Conservation (phyloP, 1,140 invertebrate species). For the Trichonephila clavata region DNA sequence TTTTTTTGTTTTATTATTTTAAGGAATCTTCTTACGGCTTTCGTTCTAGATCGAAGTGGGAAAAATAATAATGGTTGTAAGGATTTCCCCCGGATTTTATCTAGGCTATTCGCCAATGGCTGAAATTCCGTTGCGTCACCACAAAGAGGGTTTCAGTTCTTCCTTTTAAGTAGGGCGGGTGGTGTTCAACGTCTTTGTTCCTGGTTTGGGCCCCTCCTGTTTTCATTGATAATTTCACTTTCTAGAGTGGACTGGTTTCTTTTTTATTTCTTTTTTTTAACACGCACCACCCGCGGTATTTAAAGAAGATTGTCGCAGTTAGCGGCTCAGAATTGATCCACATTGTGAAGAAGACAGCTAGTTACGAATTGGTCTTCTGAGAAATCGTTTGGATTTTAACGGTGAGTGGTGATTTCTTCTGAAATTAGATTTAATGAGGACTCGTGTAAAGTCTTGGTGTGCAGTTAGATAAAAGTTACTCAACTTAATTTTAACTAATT, state of each 20-base stretch:
- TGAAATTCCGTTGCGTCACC: constrained; percentile 64
- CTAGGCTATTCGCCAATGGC: constrained; percentile 71
- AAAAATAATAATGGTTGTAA: constrained; percentile 26
- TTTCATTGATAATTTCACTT: constrained; percentile 69
- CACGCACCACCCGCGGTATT: constrained; percentile 54
- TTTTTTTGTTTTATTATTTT: not conserved
- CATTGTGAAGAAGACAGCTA: constrained; percentile 14
- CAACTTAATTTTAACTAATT: too few relatives aligned
- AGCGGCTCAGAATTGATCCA: constrained; percentile 11
- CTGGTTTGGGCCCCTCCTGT: constrained; percentile 64
- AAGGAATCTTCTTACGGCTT: not conserved
- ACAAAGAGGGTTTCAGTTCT: constrained; percentile 39
- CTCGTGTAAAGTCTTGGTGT: too few relatives aligned
- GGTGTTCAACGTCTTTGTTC: constrained; percentile 37
- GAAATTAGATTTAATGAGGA: not conserved
- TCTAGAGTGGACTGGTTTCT: constrained; percentile 52
- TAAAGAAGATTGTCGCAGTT: constrained; percentile 66
- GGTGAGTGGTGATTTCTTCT: constrained; percentile 13
- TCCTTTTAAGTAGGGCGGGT: constrained; percentile 64
- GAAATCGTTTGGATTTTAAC: not conserved
- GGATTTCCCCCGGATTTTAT: constrained; percentile 49
- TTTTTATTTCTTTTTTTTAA: constrained; percentile 47
- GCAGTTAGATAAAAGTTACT: too few relatives aligned
- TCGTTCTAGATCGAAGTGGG: constrained; percentile 48
- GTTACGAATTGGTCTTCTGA: not conserved